Conservation (phyloP, 2,888 invertebrate genomes). For the Acronicta alni region DNA sequence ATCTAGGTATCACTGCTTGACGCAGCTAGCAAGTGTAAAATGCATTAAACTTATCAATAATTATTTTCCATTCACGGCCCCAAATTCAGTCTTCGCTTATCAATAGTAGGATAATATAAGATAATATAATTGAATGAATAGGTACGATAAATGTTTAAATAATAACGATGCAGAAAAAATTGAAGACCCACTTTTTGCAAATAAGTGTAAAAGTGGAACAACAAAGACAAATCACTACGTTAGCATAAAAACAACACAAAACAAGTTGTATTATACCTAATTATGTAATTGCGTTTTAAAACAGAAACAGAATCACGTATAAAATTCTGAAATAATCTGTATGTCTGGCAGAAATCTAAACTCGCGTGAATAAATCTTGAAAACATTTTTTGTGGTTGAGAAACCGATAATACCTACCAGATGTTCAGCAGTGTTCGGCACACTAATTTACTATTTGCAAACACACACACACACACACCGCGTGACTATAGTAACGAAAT, state of each 20-base stretch:
- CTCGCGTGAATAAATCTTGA: slow-evolving; percentile 51
- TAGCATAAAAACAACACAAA: slow-evolving; percentile 16
- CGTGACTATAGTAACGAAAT: slow-evolving; percentile 18
- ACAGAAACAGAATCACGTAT: slow-evolving; percentile 21
- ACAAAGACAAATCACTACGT: slow-evolving; percentile 18
- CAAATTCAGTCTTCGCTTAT: no score
- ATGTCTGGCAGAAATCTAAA: slow-evolving; percentile 44
- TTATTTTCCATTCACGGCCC: no score
- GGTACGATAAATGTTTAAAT: not conserved
- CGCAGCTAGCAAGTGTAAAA: not conserved
- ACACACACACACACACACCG: slow-evolving; percentile 21
- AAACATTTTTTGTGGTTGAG: slow-evolving; percentile 61
- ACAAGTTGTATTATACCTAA: slow-evolving; percentile 1
- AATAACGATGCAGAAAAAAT: slow-evolving; percentile 10
- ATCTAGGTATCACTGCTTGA: not conserved
- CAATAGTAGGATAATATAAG: no score
- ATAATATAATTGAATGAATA: no score
- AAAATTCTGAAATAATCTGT: slow-evolving; percentile 26
- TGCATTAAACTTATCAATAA: no score
- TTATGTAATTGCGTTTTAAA: slow-evolving; percentile 27
- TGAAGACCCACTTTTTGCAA: slow-evolving; percentile 5
- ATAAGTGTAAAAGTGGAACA: slow-evolving; percentile 13
- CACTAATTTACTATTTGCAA: slow-evolving; percentile 51
- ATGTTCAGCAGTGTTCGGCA: slow-evolving; percentile 57
- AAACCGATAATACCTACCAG: slow-evolving; percentile 64